phyloP scores from a whole-genome alignment of 2,888 invertebrate species.

The Drosophila monieri region DNA sequence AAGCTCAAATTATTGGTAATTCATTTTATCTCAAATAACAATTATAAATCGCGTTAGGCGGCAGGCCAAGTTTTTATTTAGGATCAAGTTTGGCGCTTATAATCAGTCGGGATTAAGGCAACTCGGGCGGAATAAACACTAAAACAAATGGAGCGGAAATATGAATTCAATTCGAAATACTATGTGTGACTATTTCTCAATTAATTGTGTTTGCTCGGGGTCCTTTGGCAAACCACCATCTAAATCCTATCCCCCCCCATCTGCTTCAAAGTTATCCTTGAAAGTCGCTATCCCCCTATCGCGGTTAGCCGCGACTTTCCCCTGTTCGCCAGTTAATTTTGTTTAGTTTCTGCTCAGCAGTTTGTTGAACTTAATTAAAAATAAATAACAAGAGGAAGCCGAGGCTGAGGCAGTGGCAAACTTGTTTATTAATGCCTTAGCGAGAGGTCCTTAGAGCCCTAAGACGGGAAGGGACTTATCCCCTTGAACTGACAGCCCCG shows the following conservation, averaged over 20 bases:
- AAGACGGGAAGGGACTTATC: constrained; percentile 34
- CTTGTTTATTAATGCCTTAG: constrained; percentile 66
- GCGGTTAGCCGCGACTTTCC: constrained; percentile 36
- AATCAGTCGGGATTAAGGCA: constrained; percentile 1
- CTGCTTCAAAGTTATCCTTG: constrained; percentile 6
- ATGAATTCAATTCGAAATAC: background rate
- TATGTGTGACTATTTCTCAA: background rate
- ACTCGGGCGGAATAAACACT: background rate
- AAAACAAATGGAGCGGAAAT: background rate
- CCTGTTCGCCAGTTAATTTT: constrained; percentile 58
- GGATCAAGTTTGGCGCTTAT: background rate
- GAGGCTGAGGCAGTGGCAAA: constrained; percentile 40
- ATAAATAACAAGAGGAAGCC: constrained; percentile 58
- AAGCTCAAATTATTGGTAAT: constrained; percentile 14
- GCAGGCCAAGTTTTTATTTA: background rate
- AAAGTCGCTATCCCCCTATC: constrained; percentile 1
- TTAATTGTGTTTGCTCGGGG: background rate
- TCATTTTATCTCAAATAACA: background rate
- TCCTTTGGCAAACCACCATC: background rate
- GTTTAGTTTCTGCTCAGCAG: constrained; percentile 72
- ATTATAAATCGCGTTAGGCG: background rate
- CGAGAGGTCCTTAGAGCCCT: constrained; percentile 43
- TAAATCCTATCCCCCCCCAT: background rate
- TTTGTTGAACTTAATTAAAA: constrained; percentile 78
- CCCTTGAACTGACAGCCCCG: constrained; percentile 21